Evolutionary conservation across 2,113 vertebrate genomes (phyloP).

Genomic region (Acanthochromis polyacanthus): DNA sequence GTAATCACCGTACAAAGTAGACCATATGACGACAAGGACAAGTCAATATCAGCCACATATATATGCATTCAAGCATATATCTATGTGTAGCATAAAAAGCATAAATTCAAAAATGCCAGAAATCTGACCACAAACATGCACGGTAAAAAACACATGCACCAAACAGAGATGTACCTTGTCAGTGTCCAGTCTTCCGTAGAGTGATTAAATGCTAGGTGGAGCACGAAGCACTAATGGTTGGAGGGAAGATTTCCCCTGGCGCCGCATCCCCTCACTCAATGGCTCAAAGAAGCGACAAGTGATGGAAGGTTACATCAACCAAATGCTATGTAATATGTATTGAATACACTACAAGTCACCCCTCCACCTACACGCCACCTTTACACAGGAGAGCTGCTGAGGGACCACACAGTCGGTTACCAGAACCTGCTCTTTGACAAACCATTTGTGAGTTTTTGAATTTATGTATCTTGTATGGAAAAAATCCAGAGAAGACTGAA

Average conservation of each 20-base stretch:
- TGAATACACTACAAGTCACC: conserved; percentile 20
- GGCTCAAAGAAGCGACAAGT: conserved; percentile 48
- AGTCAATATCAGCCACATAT: not conserved
- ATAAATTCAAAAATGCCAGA: not conserved
- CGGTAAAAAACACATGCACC: conserved; percentile 1
- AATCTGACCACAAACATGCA: conserved; percentile 28
- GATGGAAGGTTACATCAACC: conserved; percentile 49
- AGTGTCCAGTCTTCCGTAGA: conserved; percentile 34
- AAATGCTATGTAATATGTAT: conserved; percentile 37
- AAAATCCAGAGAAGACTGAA: too few relatives aligned
- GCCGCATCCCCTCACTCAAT: conserved; percentile 27
- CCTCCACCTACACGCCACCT: not conserved
- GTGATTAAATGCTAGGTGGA: conserved; percentile 65
- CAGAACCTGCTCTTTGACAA: too few relatives aligned
- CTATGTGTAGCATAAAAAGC: not conserved
- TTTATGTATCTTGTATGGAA: too few relatives aligned
- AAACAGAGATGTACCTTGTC: conserved; percentile 21
- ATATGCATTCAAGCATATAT: not conserved
- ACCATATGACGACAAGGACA: not conserved
- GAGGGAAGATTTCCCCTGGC: conserved; percentile 60
- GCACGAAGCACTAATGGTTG: conserved; percentile 47
- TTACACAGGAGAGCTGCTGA: not conserved
- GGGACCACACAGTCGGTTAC: not conserved
- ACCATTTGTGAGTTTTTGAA: too few relatives aligned
- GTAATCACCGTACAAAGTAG: too few relatives aligned